These are phyloP conservation scores for Halocaridina rubra DNA, from an alignment of 2,888 invertebrate genomes.

Conservation along the genomic window DNA sequence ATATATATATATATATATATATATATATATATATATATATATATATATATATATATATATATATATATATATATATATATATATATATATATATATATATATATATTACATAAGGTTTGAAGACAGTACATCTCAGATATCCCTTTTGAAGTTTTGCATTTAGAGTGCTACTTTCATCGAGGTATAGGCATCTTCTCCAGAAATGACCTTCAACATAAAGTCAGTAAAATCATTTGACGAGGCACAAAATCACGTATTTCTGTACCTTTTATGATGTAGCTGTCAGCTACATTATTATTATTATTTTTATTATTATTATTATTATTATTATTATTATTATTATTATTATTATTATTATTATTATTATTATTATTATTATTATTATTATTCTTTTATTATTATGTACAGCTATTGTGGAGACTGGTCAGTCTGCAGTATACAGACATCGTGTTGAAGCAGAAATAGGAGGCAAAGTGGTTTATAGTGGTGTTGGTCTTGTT, in stretches of 20 bases:
- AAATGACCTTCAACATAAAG: too few species aligned
- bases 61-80: background rate
- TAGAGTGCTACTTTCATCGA: too few species aligned
- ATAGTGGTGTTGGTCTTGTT: background rate
- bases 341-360: background rate
- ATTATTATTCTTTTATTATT: background rate
- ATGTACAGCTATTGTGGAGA: slow-evolving; percentile 24
- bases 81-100: background rate
- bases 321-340: background rate
- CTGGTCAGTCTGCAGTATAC: slow-evolving; percentile 15
- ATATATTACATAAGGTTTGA: too few species aligned
- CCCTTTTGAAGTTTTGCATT: too few species aligned
- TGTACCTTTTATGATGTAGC: background rate
- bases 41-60: slow-evolving; percentile 13
- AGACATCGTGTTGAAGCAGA: slow-evolving; percentile 30
- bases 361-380: background rate
- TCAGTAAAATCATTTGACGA: too few species aligned
- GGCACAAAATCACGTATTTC: too few species aligned
- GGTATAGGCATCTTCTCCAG: too few species aligned
- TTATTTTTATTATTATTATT: background rate
- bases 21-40: background rate
- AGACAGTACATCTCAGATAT: too few species aligned
- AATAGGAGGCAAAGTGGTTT: background rate
- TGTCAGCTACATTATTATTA: background rate
- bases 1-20: slow-evolving; percentile 6